Percentiles rank a stretch among this genome's conserved stretches.
Evolutionary conservation across 2,888 invertebrate genomes (phyloP).

Genomic region (Cataglyphis rosenhaueri): DNA sequence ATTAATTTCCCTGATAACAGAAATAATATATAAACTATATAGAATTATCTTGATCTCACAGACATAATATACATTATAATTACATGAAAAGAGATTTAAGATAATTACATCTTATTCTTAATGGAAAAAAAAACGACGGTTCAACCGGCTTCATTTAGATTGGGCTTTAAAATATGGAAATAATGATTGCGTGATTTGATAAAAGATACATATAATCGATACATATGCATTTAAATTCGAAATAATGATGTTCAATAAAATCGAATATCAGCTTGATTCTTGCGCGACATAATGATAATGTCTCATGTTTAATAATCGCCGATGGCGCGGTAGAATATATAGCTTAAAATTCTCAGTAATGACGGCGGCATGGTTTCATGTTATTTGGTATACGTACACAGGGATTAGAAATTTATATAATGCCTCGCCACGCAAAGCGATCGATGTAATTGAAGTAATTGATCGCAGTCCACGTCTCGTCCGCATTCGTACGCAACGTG

Average conservation of each 20-base stretch:
- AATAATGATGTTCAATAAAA: conserved; percentile 21
- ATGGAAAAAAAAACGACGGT: background rate
- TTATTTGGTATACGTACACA: background rate
- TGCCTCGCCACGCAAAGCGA: conserved; percentile 15
- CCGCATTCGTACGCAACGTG: conserved; percentile 28
- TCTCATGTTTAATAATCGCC: conserved; percentile 14
- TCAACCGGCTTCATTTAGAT: background rate
- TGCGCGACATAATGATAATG: conserved; percentile 12
- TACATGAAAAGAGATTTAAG: background rate
- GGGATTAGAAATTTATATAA: conserved; percentile 31
- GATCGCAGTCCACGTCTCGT: conserved; percentile 8
- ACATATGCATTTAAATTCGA: conserved; percentile 6
- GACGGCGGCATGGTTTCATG: conserved; percentile 12
- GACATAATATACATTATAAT: background rate
- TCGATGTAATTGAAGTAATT: conserved; percentile 49
- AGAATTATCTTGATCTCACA: background rate
- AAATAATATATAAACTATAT: background rate
- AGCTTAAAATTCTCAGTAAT: conserved; percentile 32
- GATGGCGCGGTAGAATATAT: background rate
- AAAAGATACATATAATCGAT: background rate
- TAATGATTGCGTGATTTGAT: conserved; percentile 18
- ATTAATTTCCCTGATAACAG: background rate
- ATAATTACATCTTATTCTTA: background rate
- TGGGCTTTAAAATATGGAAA: background rate
- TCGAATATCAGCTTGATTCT: background rate